Percentiles rank a stretch among this genome's conserved stretches.
Evolutionary conservation across 2,888 invertebrate species (phyloP).

Genomic region (Cenopis cana): DNA sequence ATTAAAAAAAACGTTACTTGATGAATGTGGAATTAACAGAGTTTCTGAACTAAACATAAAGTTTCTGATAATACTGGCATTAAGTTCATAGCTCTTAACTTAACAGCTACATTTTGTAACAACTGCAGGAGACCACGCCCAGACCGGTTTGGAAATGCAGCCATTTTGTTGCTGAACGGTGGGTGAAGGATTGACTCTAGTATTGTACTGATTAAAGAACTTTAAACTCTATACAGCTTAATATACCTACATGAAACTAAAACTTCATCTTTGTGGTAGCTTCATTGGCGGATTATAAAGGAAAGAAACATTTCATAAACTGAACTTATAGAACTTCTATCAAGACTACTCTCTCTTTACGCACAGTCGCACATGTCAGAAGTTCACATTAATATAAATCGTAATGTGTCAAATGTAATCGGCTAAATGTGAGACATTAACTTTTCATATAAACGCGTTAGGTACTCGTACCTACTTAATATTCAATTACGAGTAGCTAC

Average conservation of each 20-base stretch:
- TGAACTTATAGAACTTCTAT: too few relatives aligned
- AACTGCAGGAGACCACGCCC: slow-evolving; percentile 9
- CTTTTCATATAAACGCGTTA: background rate
- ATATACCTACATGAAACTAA: background rate
- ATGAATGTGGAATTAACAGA: background rate
- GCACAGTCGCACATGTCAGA: too few relatives aligned
- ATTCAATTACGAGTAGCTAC: slow-evolving; percentile 15
- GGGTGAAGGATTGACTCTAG: background rate
- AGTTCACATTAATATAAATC: too few relatives aligned
- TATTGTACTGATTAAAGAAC: background rate
- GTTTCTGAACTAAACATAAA: background rate
- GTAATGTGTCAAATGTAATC: too few relatives aligned
- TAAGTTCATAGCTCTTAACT: background rate
- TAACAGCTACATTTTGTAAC: background rate
- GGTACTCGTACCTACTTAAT: background rate
- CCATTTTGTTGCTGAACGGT: background rate
- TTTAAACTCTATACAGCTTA: background rate
- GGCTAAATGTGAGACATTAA: too few relatives aligned
- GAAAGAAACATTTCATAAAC: too few relatives aligned
- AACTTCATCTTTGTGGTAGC: too few relatives aligned
- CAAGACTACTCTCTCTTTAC: too few relatives aligned
- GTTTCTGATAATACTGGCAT: background rate
- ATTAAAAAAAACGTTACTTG: background rate
- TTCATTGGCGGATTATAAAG: too few relatives aligned
- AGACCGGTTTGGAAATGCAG: slow-evolving; percentile 6